phyloP scores from a whole-genome alignment of 2,113 vertebrate genomes.

The Nibea coibor region DNA sequence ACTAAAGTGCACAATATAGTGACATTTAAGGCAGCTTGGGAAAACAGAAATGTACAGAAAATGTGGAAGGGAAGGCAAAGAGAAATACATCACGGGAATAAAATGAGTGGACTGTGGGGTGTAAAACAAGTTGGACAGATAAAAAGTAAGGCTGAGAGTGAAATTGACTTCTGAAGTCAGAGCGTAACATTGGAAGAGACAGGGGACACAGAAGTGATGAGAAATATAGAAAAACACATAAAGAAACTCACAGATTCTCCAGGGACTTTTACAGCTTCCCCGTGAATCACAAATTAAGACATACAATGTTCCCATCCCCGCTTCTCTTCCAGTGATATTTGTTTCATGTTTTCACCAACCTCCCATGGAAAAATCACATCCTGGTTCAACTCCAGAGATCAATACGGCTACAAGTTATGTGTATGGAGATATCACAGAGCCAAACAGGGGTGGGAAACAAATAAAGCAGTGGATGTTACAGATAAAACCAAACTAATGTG shows the following conservation, averaged over 20 bases:
- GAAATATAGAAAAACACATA: slow-evolving; percentile 65
- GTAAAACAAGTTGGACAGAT: slow-evolving; percentile 68
- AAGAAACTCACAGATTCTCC: slow-evolving; percentile 43
- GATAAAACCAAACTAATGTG: slow-evolving; percentile 29
- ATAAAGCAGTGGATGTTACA: slow-evolving; percentile 36
- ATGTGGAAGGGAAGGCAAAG: slow-evolving; percentile 25
- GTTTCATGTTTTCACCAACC: slow-evolving; percentile 56
- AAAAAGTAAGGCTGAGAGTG: slow-evolving; percentile 67
- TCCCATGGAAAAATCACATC: slow-evolving; percentile 49
- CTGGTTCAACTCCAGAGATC: slow-evolving; percentile 62
- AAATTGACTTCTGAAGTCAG: slow-evolving; percentile 72
- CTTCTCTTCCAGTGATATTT: slow-evolving; percentile 51
- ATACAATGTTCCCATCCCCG: slow-evolving; percentile 27
- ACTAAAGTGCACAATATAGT: slow-evolving; percentile 36
- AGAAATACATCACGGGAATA: slow-evolving; percentile 36
- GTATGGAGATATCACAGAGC: slow-evolving; percentile 42
- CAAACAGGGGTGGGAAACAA: slow-evolving; percentile 42
- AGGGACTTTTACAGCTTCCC: slow-evolving; percentile 44
- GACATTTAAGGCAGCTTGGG: slow-evolving; percentile 37
- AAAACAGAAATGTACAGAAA: slow-evolving; percentile 40
- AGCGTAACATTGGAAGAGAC: slow-evolving; percentile 60
- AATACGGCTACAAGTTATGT: slow-evolving; percentile 51
- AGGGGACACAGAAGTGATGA: slow-evolving; percentile 54
- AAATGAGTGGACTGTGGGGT: slow-evolving; percentile 54
- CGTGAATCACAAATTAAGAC: slow-evolving; percentile 63